Percentiles rank a stretch among this genome's conserved stretches.
Conservation (phyloP, 2,113 vertebrate species). For the Heteronetta atricapilla region DNA sequence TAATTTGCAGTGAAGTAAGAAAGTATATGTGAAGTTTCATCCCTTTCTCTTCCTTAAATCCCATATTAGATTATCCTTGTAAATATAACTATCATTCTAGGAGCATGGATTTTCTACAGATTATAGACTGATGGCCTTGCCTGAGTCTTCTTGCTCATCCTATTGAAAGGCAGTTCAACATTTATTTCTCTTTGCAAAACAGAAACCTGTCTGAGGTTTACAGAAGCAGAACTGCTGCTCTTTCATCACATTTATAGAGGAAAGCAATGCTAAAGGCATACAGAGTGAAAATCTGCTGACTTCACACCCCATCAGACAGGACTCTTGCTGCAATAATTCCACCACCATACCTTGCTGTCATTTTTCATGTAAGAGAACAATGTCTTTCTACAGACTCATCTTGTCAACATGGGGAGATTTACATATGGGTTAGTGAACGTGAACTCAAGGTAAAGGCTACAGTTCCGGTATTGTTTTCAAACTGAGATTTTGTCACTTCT, state of each 20-base stretch:
- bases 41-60: neutral
- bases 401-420: neutral
- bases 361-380: neutral
- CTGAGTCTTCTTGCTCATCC: neutral
- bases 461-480: neutral
- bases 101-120: rapidly evolving
- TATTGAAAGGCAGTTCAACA: neutral
- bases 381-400: neutral
- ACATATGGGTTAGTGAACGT: neutral
- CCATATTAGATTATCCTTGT: neutral
- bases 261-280: neutral
- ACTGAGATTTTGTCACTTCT: neutral
- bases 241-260: constrained; percentile 8
- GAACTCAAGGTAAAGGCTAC: neutral
- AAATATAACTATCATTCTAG: neutral
- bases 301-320: neutral
- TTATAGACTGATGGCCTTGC: neutral
- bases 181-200: neutral
- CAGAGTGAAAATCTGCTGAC: constrained; percentile 5
- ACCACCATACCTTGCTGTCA: neutral
- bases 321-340: neutral
- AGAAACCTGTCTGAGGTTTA: neutral
- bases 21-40: rapidly evolving
- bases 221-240: neutral
- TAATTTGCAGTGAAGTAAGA: neutral